A percentile compares a stretch with the other conserved stretches of the same genome.
These are phyloP conservation scores for Metalampra italica DNA, from an alignment of 2,888 invertebrate species.

Conservation along the genomic window DNA sequence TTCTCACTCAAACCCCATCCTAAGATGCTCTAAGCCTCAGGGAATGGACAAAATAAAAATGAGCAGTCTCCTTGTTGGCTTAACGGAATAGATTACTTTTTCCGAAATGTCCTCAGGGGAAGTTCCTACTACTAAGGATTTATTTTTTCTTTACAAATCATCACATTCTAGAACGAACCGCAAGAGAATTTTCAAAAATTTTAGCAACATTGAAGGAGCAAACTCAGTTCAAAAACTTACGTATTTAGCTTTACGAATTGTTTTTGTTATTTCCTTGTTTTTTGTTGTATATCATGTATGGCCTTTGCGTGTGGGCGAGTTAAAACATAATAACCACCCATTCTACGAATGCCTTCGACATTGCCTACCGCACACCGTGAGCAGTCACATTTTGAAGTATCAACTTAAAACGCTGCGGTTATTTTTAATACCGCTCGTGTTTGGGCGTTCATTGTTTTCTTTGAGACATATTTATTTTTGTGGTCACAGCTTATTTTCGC, in stretches of 20 bases:
- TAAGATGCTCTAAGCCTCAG: slow-evolving; percentile 64
- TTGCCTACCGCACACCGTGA: slow-evolving; percentile 67
- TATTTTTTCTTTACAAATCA: slow-evolving; percentile 44
- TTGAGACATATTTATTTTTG: slow-evolving; percentile 62
- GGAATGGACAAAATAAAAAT: slow-evolving; percentile 76
- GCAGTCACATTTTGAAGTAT: slow-evolving; percentile 62
- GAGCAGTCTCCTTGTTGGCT: slow-evolving; percentile 72
- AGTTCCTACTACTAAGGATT: slow-evolving; percentile 36
- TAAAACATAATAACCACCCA: slow-evolving; percentile 57
- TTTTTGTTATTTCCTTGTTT: slow-evolving; percentile 30
- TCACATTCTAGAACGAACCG: slow-evolving; percentile 29
- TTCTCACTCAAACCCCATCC: slow-evolving; percentile 26
- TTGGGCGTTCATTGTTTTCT: slow-evolving; percentile 60
- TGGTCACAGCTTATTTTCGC: slow-evolving; percentile 32
- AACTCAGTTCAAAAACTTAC: neutral
- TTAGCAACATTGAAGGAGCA: neutral
- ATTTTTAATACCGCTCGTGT: slow-evolving; percentile 59
- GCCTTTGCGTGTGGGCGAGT: slow-evolving; percentile 62
- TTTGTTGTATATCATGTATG: slow-evolving; percentile 46
- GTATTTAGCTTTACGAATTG: slow-evolving; percentile 9
- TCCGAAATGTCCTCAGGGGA: slow-evolving; percentile 63
- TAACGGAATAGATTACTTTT: slow-evolving; percentile 74
- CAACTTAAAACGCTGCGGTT: slow-evolving; percentile 51
- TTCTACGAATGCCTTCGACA: slow-evolving; percentile 53
- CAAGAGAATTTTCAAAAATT: too few species aligned